Conservation (phyloP, 2,888 invertebrate genomes). For the Acholoe squamosa region DNA sequence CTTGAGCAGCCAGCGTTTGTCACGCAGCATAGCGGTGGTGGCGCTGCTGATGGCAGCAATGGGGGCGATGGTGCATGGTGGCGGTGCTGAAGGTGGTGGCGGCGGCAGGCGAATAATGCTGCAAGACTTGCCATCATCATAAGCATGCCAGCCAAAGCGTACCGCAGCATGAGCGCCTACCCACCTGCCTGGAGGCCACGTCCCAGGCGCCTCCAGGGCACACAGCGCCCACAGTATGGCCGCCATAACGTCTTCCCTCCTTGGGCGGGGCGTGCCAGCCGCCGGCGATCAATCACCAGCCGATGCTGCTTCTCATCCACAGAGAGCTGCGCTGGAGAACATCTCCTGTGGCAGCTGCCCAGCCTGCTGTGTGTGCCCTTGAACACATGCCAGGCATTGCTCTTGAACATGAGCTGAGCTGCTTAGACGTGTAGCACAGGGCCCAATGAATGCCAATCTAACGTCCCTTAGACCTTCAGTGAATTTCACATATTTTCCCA, state of each 20-base stretch:
- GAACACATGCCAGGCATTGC: not conserved
- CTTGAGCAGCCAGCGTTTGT: not conserved
- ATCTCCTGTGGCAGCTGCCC: not conserved
- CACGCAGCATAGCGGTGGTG: not conserved
- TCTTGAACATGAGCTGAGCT: not conserved
- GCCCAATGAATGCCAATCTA: too few species aligned
- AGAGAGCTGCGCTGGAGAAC: conserved; percentile 12
- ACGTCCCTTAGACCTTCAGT: too few species aligned
- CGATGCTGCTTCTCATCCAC: not conserved
- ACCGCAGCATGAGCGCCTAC: not conserved
- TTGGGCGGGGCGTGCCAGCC: not conserved
- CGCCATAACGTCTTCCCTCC: not conserved
- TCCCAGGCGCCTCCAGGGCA: not conserved
- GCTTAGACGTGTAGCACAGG: not conserved
- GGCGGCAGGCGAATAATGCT: not conserved
- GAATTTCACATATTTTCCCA: too few species aligned
- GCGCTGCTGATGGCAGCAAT: not conserved
- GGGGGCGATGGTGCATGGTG: not conserved
- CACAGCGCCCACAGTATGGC: not conserved
- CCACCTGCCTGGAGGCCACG: not conserved
- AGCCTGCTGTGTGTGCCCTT: not conserved
- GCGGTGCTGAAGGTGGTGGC: conserved; percentile 9
- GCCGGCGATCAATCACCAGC: conserved; percentile 32
- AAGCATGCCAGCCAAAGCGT: too few species aligned
- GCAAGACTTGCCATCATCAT: too few species aligned